Conservation (phyloP, 2,113 vertebrate genomes). For the Gambusia holbrooki region DNA sequence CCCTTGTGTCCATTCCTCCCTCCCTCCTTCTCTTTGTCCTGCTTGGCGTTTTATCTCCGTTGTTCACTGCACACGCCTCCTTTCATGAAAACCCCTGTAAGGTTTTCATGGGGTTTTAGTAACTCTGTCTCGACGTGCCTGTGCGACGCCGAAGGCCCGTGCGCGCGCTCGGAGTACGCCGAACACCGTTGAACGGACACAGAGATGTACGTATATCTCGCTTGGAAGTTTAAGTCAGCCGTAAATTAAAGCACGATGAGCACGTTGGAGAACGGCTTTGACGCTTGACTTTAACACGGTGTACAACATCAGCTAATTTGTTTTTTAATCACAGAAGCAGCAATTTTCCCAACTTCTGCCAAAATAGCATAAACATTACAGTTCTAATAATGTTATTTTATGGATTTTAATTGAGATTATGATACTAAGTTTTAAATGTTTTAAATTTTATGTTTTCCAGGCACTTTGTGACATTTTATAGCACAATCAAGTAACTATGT, state of each 20-base stretch:
- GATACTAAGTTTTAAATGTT: too few species aligned
- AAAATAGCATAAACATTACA: too few species aligned
- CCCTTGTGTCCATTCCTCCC: conserved; percentile 50
- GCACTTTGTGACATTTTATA: too few species aligned
- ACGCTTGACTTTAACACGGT: conserved; percentile 20
- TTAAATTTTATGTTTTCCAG: too few species aligned
- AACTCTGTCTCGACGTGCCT: conserved; percentile 57
- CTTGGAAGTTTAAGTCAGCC: conserved; percentile 14
- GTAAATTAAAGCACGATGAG: conserved; percentile 18
- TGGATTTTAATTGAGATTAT: too few species aligned
- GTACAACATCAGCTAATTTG: too few species aligned
- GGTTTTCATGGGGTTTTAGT: conserved; percentile 63
- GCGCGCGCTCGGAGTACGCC: neutral
- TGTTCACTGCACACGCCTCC: conserved; percentile 40
- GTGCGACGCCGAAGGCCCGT: neutral
- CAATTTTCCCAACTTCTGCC: too few species aligned
- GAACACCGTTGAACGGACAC: conserved; percentile 24
- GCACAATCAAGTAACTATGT: too few species aligned
- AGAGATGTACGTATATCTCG: conserved; percentile 46
- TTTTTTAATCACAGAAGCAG: too few species aligned
- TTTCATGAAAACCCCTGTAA: conserved; percentile 36
- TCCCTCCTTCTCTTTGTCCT: conserved; percentile 20
- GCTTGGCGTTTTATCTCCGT: conserved; percentile 43
- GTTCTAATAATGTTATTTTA: too few species aligned
- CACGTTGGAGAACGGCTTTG: conserved; percentile 44